A percentile compares a stretch with the other conserved stretches of the same genome.
Evolutionary conservation across 92 coral and sea anemone species (phyloP).

Genomic region (Palythoa heliodiscus): DNA sequence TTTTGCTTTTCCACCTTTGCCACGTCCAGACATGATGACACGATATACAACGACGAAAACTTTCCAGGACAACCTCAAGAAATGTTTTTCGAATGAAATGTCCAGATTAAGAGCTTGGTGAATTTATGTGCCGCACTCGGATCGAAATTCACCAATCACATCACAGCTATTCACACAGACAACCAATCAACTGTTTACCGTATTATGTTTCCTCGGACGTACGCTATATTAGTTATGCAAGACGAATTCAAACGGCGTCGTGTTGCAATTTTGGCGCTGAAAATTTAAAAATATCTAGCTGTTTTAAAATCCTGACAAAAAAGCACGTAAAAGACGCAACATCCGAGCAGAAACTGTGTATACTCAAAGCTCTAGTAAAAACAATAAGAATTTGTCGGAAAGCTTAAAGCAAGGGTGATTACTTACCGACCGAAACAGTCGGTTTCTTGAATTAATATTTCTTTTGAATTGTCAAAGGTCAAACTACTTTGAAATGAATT

Average conservation of each 20-base stretch:
- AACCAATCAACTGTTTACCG: slow-evolving; percentile 47
- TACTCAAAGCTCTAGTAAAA: no score
- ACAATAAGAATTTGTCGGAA: no score
- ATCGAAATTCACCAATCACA: slow-evolving; percentile 80
- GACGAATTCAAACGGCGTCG: slow-evolving; percentile 13
- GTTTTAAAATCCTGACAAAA: no score
- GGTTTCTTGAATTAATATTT: no score
- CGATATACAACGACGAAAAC: not conserved
- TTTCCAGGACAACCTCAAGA: not conserved
- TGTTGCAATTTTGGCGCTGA: slow-evolving; percentile 46
- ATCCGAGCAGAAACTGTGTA: no score
- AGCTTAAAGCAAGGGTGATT: no score
- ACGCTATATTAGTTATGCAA: slow-evolving; percentile 25
- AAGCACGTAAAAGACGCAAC: no score
- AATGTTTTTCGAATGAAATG: not conserved
- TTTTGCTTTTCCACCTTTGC: slow-evolving; percentile 78
- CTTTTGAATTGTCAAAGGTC: no score
- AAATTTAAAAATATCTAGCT: not conserved
- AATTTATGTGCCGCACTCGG: slow-evolving; percentile 55
- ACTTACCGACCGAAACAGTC: no score
- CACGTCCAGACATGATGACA: slow-evolving; percentile 78
- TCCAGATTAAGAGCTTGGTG: not conserved
- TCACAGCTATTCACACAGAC: slow-evolving; percentile 19
- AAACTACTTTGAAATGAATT: no score
- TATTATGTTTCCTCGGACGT: slow-evolving; percentile 57